Percentiles rank a stretch among this genome's conserved stretches.
Evolutionary conservation across 2,113 vertebrate species (phyloP).

Genomic region (Syrmaticus mikado): DNA sequence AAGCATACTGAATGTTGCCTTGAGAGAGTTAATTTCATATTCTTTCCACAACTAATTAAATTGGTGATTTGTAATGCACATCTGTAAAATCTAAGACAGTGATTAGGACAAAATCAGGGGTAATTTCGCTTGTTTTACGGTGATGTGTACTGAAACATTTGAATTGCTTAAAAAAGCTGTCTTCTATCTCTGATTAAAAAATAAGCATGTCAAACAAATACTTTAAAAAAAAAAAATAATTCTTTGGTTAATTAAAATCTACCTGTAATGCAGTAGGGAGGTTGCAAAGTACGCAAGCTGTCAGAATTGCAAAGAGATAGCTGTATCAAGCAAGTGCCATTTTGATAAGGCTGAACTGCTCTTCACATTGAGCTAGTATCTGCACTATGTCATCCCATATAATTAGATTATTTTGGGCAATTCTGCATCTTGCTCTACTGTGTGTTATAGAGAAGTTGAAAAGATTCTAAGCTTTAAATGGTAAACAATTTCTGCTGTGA

Average conservation of each 20-base stretch:
- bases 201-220: neutral
- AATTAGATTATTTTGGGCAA: neutral
- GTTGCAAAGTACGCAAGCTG: neutral
- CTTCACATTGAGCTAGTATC: neutral
- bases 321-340: neutral
- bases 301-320: neutral
- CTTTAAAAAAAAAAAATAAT: neutral
- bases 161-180: neutral
- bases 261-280: neutral
- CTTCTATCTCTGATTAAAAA: neutral
- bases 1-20: neutral
- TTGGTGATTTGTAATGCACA: neutral
- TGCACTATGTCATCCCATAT: neutral
- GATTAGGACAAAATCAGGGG: neutral
- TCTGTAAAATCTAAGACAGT: neutral
- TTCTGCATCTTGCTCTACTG: neutral
- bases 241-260: neutral
- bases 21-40: neutral
- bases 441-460: neutral
- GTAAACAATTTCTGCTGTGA: neutral
- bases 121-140: neutral
- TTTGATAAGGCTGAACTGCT: neutral
- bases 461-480: neutral
- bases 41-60: neutral
- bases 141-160: neutral